These are phyloP conservation scores for Hoplodrina ambigua DNA, from an alignment of 2,888 invertebrate species.

Conservation along the genomic window DNA sequence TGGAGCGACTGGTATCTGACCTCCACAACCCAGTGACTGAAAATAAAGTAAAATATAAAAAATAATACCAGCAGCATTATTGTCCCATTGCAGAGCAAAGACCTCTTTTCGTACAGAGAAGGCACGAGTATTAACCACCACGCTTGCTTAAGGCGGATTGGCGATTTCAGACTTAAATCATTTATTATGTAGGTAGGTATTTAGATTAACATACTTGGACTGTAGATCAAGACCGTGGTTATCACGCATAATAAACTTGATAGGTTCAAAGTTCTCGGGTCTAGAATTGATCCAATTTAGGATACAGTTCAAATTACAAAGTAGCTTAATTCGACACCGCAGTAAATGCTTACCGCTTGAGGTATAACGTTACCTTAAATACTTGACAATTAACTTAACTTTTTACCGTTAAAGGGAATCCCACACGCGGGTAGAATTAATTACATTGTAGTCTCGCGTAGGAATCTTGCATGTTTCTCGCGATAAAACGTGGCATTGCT, in stretches of 20 bases:
- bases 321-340: slow-evolving; percentile 19
- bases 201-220: slow-evolving; percentile 1
- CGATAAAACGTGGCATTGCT: slow-evolving; percentile 11
- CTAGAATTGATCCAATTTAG: slow-evolving; percentile 15
- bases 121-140: too few relatives aligned
- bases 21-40: too few relatives aligned
- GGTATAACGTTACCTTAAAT: slow-evolving; percentile 44
- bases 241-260: slow-evolving; percentile 8
- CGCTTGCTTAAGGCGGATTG: too few relatives aligned
- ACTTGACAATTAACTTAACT: slow-evolving; percentile 50
- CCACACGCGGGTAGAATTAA: slow-evolving; percentile 48
- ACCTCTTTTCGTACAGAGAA: too few relatives aligned
- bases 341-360: slow-evolving; percentile 36
- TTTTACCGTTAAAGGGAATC: slow-evolving; percentile 41
- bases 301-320: slow-evolving; percentile 8
- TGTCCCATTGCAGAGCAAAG: too few relatives aligned
- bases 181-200: neutral
- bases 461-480: slow-evolving; percentile 35
- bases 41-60: too few relatives aligned
- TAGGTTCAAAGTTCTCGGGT: too few relatives aligned
- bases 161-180: too few relatives aligned
- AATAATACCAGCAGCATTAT: too few relatives aligned
- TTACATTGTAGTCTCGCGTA: slow-evolving; percentile 38
- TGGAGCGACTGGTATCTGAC: too few relatives aligned
- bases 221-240: neutral